Percentiles rank a stretch among this genome's conserved stretches.
phyloP scores from a whole-genome alignment of 1,140 invertebrate genomes.

The Diabrotica undecimpunctata region DNA sequence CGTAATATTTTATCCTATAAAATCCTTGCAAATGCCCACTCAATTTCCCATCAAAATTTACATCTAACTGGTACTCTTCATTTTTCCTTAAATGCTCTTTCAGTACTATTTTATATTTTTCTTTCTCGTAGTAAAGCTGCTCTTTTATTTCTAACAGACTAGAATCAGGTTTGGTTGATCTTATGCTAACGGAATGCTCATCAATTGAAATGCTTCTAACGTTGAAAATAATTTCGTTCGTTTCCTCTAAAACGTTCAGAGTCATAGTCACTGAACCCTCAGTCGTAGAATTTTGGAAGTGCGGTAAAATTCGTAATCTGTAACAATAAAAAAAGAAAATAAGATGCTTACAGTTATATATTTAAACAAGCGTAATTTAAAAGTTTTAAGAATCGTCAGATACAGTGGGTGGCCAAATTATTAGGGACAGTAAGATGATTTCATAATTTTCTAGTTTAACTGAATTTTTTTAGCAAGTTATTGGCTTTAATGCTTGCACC shows the following conservation, averaged over 20 bases:
- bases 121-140: slow-evolving; percentile 34
- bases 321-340: slow-evolving; percentile 15
- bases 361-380: neutral
- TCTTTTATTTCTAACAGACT: slow-evolving; percentile 65
- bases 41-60: slow-evolving; percentile 37
- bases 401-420: too few species aligned
- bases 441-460: too few species aligned
- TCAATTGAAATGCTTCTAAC: slow-evolving; percentile 39
- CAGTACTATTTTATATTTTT: slow-evolving; percentile 38
- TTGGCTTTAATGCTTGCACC: too few species aligned
- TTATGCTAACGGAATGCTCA: slow-evolving; percentile 68
- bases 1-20: slow-evolving; percentile 72
- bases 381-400: too few species aligned
- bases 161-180: slow-evolving; percentile 78
- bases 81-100: slow-evolving; percentile 29
- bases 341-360: neutral
- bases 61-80: slow-evolving; percentile 34
- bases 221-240: slow-evolving; percentile 39
- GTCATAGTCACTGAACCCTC: slow-evolving; percentile 36
- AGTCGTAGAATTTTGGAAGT: slow-evolving; percentile 39
- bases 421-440: too few species aligned
- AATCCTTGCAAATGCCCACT: slow-evolving; percentile 67
- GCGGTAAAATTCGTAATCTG: slow-evolving; percentile 41
- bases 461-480: too few species aligned
- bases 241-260: slow-evolving; percentile 33